A percentile compares a stretch with the other conserved stretches of the same genome.
These are phyloP conservation scores for Rhizomys pruinosus DNA, from an alignment of 2,113 vertebrate genomes.

Conservation along the genomic window DNA sequence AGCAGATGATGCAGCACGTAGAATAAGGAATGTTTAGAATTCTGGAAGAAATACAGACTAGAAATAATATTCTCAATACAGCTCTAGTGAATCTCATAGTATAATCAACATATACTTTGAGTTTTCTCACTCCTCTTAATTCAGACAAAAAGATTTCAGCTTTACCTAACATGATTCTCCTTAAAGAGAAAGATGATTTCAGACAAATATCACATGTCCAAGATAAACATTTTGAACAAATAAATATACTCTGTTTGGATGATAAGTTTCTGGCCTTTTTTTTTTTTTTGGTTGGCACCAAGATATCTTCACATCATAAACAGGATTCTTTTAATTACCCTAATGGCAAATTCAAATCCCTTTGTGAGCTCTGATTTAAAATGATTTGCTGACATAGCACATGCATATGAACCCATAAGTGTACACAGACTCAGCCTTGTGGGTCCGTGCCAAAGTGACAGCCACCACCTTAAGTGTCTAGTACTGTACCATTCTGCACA, in stretches of 20 bases:
- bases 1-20: neutral
- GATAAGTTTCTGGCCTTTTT: slow-evolving; percentile 23
- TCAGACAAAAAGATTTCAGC: neutral
- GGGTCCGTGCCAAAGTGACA: neutral
- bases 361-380: slow-evolving; percentile 5
- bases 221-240: slow-evolving; percentile 22
- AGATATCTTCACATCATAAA: neutral
- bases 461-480: neutral
- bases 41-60: neutral
- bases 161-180: neutral
- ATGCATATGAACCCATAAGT: accelerated
- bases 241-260: neutral
- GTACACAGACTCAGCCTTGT: neutral
- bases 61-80: slow-evolving; percentile 30
- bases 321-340: slow-evolving; percentile 42
- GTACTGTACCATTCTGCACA: neutral
- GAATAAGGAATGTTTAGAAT: slow-evolving; percentile 8
- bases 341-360: slow-evolving; percentile 33
- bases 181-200: slow-evolving; percentile 43
- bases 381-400: neutral
- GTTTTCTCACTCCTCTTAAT: neutral
- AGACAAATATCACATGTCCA: slow-evolving; percentile 31
- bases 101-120: slow-evolving; percentile 42
- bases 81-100: neutral
- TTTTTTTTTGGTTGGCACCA: slow-evolving; percentile 35